phyloP scores from a whole-genome alignment of 2,797 vertebrate genomes.

The Cheirogaleus major region DNA sequence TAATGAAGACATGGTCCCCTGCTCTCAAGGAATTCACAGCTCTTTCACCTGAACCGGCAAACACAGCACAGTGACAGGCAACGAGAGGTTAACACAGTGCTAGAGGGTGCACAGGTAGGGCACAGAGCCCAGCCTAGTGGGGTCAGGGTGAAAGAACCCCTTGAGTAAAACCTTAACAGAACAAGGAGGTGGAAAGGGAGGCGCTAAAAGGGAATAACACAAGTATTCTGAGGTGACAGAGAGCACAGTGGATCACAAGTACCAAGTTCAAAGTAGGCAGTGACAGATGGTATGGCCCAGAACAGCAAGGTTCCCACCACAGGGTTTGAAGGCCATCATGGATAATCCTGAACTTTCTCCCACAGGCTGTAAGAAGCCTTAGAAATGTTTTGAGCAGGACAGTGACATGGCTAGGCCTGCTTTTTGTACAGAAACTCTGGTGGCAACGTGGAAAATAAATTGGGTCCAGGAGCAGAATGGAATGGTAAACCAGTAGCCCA shows the following conservation, averaged over 20 bases:
- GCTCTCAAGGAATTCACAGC: background rate
- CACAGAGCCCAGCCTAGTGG: background rate
- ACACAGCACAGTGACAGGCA: accelerated
- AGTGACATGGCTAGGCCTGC: background rate
- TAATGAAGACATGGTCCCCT: background rate
- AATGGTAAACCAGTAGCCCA: background rate
- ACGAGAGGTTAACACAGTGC: background rate
- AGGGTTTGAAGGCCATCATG: background rate
- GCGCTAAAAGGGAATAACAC: background rate
- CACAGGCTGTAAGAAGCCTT: background rate
- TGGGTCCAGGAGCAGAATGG: background rate
- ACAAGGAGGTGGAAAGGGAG: background rate
- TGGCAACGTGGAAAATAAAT: background rate
- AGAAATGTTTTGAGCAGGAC: background rate
- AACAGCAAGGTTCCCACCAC: background rate
- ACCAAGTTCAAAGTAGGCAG: background rate
- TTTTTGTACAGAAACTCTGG: background rate
- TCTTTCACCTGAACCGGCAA: background rate
- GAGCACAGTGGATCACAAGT: background rate
- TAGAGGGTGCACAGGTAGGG: too few species aligned
- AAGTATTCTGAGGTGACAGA: background rate
- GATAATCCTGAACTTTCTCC: background rate
- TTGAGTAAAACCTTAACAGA: background rate
- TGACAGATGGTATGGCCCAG: background rate
- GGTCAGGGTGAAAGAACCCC: background rate